Evolutionary conservation across 2,797 vertebrate genomes (phyloP), one percentile per base, ranked within the genome.

Genomic region (Helarctos malayanus): DNA sequence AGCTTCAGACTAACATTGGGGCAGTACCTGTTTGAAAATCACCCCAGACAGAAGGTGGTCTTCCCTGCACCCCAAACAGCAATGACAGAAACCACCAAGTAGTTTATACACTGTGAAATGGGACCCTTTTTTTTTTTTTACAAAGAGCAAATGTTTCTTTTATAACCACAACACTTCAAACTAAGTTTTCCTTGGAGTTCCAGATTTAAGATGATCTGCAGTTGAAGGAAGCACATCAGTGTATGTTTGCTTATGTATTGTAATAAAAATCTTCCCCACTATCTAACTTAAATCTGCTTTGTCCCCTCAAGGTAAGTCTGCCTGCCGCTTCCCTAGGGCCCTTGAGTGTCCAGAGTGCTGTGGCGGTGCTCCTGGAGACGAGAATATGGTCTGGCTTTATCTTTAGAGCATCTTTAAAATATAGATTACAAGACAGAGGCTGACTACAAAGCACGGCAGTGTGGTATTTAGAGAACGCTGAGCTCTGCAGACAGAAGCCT

Each of bases 371-470:
- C 79, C 61, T 0, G 13, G 80, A 89, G 94, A 94, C 16, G 69
- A 80, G 86, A 88, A 94, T 76, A 71, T 2, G 29, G 87, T 68
- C 63, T 57, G 59, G 78, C 54, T 95, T 97, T 96, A 96, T 95
- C 96, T 97, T 97, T 78, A 95, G 90, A 97, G 96, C 79, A 92
- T 96, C 96, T 95, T 96, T 98, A 96, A 98, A 98, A 97, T 97
- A 97, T 92, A 97, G 95, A 97, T 97, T 85, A 98, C 81, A 95
- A 80, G 90, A 89, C 82, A 95, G 79, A 79, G 57, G 78, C 87
- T 65, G 84, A 89, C 61, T 92, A 91, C 86, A 92, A 85, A 97
- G 97, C 19, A 45, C 87, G 76, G 16, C 1, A 19, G 32, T 80
- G 52, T 94, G 76, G 79, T 91, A 93, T 94, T 98, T 63, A 95